Conservation (phyloP, 2,113 vertebrate species). For the Oenanthe oenanthe region DNA sequence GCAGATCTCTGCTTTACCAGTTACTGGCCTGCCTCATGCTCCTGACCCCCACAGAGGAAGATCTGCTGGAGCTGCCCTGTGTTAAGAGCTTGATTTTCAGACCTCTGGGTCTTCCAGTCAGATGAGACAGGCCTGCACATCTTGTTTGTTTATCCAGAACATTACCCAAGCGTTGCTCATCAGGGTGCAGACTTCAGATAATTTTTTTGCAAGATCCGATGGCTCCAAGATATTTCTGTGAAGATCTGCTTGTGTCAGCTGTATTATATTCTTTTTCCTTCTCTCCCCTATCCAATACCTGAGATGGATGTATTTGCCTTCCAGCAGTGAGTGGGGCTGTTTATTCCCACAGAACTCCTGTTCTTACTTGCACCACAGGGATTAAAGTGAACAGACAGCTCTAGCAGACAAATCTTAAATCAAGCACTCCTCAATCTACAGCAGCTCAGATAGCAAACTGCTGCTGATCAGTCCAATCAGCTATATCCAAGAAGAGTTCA, state of each 20-base stretch:
- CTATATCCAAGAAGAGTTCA: neutral
- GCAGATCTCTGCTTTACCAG: neutral
- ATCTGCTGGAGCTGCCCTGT: neutral
- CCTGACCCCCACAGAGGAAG: neutral
- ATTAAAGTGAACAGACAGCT: neutral
- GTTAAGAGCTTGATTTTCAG: neutral
- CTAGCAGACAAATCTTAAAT: neutral
- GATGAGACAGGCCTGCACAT: neutral
- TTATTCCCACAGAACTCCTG: neutral
- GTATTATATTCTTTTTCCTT: neutral
- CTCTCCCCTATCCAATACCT: neutral
- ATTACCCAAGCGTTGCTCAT: neutral
- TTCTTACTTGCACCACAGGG: neutral
- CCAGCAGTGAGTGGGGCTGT: neutral
- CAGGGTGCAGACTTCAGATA: neutral
- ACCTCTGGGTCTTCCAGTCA: neutral
- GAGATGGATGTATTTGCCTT: neutral
- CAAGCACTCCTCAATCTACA: neutral
- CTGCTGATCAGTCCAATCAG: neutral
- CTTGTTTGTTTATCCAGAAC: neutral
- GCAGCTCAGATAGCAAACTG: neutral
- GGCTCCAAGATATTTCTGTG: neutral
- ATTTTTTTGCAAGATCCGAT: neutral
- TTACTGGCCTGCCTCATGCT: neutral
- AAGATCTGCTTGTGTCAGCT: conserved; percentile 15